Evolutionary conservation across 1,140 invertebrate species (phyloP).

Genomic region (Pseudomyrmex pallidus): DNA sequence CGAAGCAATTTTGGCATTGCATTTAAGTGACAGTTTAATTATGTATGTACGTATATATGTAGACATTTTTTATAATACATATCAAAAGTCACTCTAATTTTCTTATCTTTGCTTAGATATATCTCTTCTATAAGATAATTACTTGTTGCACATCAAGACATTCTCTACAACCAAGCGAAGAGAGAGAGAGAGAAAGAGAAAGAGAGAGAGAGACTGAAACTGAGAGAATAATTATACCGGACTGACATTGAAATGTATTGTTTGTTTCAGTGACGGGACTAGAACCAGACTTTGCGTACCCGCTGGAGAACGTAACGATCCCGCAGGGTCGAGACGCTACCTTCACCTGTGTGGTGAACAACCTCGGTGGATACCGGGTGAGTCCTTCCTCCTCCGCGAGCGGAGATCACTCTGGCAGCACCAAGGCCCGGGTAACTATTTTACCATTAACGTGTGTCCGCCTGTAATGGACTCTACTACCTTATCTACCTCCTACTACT

Average conservation of each 20-base stretch:
- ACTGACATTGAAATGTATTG: constrained; percentile 27
- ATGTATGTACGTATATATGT: not conserved
- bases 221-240: too few relatives aligned
- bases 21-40: not conserved
- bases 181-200: not conserved
- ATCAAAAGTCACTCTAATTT: not conserved
- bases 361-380: constrained; percentile 96
- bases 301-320: constrained; percentile 94
- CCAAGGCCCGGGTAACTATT: constrained; percentile 87
- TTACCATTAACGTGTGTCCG: constrained; percentile 80
- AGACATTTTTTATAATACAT: not conserved
- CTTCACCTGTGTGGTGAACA: constrained; percentile 95
- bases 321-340: constrained; percentile 94
- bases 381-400: constrained; percentile 92
- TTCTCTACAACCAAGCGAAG: not conserved
- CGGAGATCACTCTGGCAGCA: constrained; percentile 84
- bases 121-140: too few relatives aligned
- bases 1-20: constrained; percentile 1
- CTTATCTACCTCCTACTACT: constrained; percentile 71
- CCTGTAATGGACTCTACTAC: constrained; percentile 81
- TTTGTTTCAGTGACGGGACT: constrained; percentile 87
- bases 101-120: not conserved
- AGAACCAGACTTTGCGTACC: constrained; percentile 93
- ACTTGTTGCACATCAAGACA: too few relatives aligned
- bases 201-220: too few relatives aligned